A percentile compares a stretch with the other conserved stretches of the same genome.
These are phyloP conservation scores for Polylopha cassiicola DNA, from an alignment of 2,888 invertebrate species.

Conservation along the genomic window DNA sequence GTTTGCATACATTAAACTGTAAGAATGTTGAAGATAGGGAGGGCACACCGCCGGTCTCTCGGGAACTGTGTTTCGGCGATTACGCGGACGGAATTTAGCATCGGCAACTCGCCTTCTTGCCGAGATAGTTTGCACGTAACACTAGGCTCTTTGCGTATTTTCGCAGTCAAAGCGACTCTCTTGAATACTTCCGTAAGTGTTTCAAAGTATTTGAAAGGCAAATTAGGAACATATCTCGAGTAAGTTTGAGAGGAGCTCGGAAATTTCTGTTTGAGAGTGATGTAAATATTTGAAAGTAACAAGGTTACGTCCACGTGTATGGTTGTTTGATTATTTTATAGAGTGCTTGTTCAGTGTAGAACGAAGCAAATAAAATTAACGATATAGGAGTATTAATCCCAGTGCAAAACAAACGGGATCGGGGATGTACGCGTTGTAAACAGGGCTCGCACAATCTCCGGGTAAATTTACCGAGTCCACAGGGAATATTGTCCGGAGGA, in stretches of 20 bases:
- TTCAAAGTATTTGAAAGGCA: constrained; percentile 73
- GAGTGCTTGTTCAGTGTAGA: constrained; percentile 35
- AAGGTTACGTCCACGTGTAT: constrained; percentile 39
- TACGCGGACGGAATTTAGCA: constrained; percentile 73
- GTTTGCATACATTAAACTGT: constrained; percentile 77
- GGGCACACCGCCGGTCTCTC: constrained; percentile 58
- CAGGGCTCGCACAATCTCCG: constrained; percentile 45
- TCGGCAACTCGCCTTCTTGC: constrained; percentile 58
- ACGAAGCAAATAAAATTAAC: constrained; percentile 51
- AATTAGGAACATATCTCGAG: constrained; percentile 65
- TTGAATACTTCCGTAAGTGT: constrained; percentile 60
- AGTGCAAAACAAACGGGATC: constrained; percentile 47
- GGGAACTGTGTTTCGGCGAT: constrained; percentile 73
- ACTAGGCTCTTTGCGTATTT: constrained; percentile 67
- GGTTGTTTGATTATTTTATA: constrained; percentile 25
- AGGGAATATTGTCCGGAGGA: constrained; percentile 30
- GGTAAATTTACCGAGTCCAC: constrained; percentile 44
- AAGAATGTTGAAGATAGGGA: constrained; percentile 74
- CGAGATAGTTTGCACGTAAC: constrained; percentile 71
- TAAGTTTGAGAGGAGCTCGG: constrained; percentile 44
- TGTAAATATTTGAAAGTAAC: constrained; percentile 61
- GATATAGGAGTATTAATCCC: constrained; percentile 49
- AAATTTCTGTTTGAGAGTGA: constrained; percentile 35
- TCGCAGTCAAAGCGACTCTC: constrained; percentile 62
- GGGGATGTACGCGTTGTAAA: constrained; percentile 38